A percentile compares a stretch with the other conserved stretches of the same genome.
Conservation (phyloP, 1,140 invertebrate species). For the Dreissena polymorpha region DNA sequence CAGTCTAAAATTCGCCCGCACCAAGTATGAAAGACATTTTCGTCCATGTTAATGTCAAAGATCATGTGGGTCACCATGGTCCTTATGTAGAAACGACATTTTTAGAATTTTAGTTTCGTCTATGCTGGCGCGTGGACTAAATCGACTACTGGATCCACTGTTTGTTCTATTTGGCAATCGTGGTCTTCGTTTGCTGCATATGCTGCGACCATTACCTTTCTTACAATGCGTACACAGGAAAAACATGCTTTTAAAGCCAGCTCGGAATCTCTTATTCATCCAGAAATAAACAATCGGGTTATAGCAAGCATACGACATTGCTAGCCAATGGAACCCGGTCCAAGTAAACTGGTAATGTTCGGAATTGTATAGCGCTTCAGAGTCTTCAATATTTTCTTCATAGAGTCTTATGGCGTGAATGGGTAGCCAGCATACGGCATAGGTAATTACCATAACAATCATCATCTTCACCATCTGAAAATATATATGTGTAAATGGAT, state of each 20-base stretch:
- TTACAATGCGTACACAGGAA: constrained; percentile 49
- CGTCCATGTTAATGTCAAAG: background rate
- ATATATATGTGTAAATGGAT: constrained; percentile 63
- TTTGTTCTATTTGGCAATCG: constrained; percentile 29
- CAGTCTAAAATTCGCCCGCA: background rate
- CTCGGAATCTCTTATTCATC: constrained; percentile 91
- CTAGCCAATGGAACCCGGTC: constrained; percentile 86
- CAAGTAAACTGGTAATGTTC: constrained; percentile 80
- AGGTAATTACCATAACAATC: constrained; percentile 93
- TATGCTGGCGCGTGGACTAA: constrained; percentile 43
- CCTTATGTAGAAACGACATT: constrained; percentile 43
- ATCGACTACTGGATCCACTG: constrained; percentile 47
- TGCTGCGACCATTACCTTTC: constrained; percentile 3
- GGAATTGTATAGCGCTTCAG: constrained; percentile 69
- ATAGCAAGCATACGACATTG: constrained; percentile 95
- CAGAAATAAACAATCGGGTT: constrained; percentile 97
- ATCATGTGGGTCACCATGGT: constrained; percentile 27
- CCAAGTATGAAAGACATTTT: background rate
- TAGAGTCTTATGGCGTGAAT: constrained; percentile 85
- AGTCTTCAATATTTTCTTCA: constrained; percentile 73
- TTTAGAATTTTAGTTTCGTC: constrained; percentile 51
- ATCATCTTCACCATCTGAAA: constrained; percentile 97
- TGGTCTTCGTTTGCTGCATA: background rate
- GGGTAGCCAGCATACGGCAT: constrained; percentile 92
- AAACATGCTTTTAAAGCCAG: constrained; percentile 76